Base-by-base conservation (phyloP, 2,113 vertebrate genomes). In the Nematolebias whitei region DNA sequence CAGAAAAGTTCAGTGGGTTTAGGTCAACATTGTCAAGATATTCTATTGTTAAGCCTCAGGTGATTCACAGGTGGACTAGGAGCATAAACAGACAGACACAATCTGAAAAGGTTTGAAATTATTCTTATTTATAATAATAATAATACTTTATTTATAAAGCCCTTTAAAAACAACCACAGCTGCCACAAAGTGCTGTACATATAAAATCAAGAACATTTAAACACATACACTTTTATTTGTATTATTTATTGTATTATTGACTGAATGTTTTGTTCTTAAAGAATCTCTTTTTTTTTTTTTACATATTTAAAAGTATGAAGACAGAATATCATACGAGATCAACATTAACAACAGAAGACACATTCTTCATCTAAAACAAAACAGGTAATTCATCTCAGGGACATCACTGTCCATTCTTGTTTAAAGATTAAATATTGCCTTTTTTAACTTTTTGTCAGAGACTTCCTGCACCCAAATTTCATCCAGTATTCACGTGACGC, bases 391-490 rank as follows among this genome's bases (percentile, higher is more conserved):
- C 1, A 12, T n/a, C 15, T 20, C 5, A 22, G 22, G n/a, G 2
- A 15, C 0, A 10, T 47, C 24, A 19, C 11, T 44, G 0, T 52
- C 12, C 5, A 0, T 1, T 10, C 5, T 12, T 61, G 12, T 35
- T 41, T 12, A 8, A 59, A 44, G 10, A 18, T 24, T 7, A 23
- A 50, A 0, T 4, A 15, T 18, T n/a, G n/a, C 4, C 15, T 4
- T 29, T 29, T 24, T 26, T 12, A 11, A 65, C 1, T 12, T 18
- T 8, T 76, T 49, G 0, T 54, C 82, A 94, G 93, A 78, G 83
- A 86, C 22, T 94, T 94, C 71, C 58, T 94, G 58, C 89, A 91
- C n/a, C 78, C 86, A 32, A 66, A 82, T 23, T 90, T 93, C 73
- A 58, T 87, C 15, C 84, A 87, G 47, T 73, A 81, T 57, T 78